phyloP scores from a whole-genome alignment of 1,140 invertebrate genomes.

The Metaphire vulgaris region DNA sequence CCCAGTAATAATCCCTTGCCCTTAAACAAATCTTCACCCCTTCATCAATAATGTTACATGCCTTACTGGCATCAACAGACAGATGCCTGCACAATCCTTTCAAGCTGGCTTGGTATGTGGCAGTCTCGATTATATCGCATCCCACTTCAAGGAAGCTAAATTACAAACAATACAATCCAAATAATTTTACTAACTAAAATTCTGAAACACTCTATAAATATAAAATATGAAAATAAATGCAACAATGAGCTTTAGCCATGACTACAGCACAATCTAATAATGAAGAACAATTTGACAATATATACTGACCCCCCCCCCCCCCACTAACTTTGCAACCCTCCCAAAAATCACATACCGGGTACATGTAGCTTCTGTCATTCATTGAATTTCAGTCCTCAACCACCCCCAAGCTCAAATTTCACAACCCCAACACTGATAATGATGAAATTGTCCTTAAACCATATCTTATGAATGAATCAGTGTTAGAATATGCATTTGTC shows the following conservation, averaged over 20 bases:
- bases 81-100: constrained; percentile 68
- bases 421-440: background rate
- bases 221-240: background rate
- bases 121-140: constrained; percentile 73
- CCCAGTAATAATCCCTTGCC: constrained; percentile 48
- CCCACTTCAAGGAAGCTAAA: constrained; percentile 60
- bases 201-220: background rate
- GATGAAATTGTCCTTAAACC: background rate
- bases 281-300: background rate
- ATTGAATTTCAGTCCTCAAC: too few relatives aligned
- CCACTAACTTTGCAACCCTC: background rate
- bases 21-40: constrained; percentile 63
- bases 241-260: background rate
- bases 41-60: constrained; percentile 62
- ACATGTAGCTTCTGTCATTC: too few relatives aligned
- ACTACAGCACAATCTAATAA: background rate
- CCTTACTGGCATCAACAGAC: constrained; percentile 57
- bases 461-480: background rate
- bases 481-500: background rate
- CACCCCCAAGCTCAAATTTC: too few relatives aligned
- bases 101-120: constrained; percentile 80
- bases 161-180: background rate
- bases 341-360: background rate
- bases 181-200: background rate
- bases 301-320: too few relatives aligned